These are phyloP conservation scores for Taeniopygia guttata DNA, from an alignment of 2,797 vertebrate species.

Conservation along the genomic window DNA sequence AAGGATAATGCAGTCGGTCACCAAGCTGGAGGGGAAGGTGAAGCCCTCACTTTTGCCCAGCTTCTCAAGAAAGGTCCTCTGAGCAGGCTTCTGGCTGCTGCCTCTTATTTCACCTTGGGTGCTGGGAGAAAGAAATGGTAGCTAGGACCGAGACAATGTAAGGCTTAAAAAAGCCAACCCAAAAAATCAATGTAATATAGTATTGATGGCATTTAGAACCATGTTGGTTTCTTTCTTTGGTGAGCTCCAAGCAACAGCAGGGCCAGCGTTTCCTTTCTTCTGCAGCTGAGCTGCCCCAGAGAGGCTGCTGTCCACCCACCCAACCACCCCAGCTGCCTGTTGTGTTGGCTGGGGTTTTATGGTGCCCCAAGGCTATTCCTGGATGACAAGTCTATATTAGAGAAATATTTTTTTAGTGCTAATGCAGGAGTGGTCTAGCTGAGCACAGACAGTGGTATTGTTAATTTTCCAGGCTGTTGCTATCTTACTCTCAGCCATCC, in stretches of 20 bases:
- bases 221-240: rapidly evolving
- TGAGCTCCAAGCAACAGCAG: neutral
- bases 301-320: neutral
- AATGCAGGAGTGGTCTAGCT: neutral
- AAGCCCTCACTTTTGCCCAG: neutral
- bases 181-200: neutral
- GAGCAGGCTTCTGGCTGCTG: neutral
- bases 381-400: neutral
- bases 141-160: neutral
- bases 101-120: neutral
- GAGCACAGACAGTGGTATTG: slow-evolving; percentile 7
- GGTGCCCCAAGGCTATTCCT: neutral
- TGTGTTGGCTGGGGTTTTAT: neutral
- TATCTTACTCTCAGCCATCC: slow-evolving; percentile 27
- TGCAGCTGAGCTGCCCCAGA: neutral
- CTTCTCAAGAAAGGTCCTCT: neutral
- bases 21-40: neutral
- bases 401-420: slow-evolving; percentile 10
- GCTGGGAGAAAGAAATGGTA: neutral
- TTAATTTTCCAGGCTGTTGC: slow-evolving; percentile 66
- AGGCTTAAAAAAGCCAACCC: neutral
- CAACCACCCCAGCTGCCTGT: neutral
- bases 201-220: neutral
- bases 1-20: slow-evolving; percentile 14
- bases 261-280: neutral